These are phyloP conservation scores for Lamprologus lemairii DNA, from an alignment of 2,113 vertebrate genomes.

Conservation along the genomic window DNA sequence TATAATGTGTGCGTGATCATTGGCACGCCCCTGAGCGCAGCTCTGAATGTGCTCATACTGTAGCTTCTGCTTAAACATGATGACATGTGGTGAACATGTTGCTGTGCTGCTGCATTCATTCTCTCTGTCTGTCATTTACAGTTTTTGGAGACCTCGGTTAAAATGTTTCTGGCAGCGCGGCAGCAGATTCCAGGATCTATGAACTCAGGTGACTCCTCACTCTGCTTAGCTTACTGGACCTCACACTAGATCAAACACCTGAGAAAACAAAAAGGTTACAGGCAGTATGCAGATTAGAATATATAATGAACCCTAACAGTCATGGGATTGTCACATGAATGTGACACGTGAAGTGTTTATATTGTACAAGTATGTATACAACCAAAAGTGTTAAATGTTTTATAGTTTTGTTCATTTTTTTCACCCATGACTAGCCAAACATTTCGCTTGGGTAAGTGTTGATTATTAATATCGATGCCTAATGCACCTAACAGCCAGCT, in stretches of 20 bases:
- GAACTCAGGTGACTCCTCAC: slow-evolving; percentile 74
- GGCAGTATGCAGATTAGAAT: not conserved
- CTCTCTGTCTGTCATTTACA: slow-evolving; percentile 35
- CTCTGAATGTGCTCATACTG: not conserved
- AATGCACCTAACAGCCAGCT: not conserved
- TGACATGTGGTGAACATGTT: not conserved
- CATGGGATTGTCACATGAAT: not conserved
- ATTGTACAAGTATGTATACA: not conserved
- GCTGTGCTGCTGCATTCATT: not conserved
- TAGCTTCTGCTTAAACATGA: not conserved
- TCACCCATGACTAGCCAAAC: not conserved
- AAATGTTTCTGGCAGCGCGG: slow-evolving; percentile 85
- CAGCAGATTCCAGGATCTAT: slow-evolving; percentile 72
- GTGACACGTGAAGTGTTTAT: not conserved
- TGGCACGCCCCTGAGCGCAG: not conserved
- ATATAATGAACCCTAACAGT: not conserved
- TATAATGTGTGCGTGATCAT: not conserved
- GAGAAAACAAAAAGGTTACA: not conserved
- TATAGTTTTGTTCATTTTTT: not conserved
- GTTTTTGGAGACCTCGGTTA: slow-evolving; percentile 88
- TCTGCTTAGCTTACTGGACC: not conserved
- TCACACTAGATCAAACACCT: not conserved
- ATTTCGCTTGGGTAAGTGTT: not conserved
- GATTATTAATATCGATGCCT: not conserved
- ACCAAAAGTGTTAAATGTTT: not conserved